phyloP scores from a whole-genome alignment of 2,888 invertebrate genomes.

The Adelognathus sp. region DNA sequence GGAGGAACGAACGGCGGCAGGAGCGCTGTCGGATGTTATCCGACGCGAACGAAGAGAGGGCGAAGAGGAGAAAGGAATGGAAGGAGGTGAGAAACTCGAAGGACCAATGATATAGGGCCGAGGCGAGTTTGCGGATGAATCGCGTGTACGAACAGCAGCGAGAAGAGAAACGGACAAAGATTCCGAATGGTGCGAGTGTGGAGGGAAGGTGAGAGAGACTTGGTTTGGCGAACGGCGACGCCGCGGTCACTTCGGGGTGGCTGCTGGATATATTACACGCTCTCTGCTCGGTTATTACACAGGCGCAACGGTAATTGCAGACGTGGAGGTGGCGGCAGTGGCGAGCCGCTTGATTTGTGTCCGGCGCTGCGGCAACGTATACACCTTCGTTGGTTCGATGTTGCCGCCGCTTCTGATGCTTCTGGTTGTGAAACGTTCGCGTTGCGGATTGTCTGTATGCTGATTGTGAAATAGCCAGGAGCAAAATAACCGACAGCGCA shows the following conservation, averaged over 20 bases:
- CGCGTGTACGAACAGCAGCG: slow-evolving; percentile 27
- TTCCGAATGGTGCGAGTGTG: slow-evolving; percentile 6
- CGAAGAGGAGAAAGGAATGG: slow-evolving; percentile 17
- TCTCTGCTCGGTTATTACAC: slow-evolving; percentile 75
- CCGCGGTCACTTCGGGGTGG: slow-evolving; percentile 71
- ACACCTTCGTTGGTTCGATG: neutral
- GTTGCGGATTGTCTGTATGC: neutral
- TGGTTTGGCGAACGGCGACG: slow-evolving; percentile 40
- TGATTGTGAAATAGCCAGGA: slow-evolving; percentile 22
- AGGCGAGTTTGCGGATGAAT: slow-evolving; percentile 24
- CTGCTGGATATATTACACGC: slow-evolving; percentile 76
- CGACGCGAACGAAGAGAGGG: slow-evolving; percentile 11
- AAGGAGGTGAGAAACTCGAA: slow-evolving; percentile 4
- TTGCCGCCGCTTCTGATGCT: slow-evolving; percentile 58
- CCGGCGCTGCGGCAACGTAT: slow-evolving; percentile 43
- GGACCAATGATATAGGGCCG: slow-evolving; percentile 48
- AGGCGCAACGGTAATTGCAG: slow-evolving; percentile 72
- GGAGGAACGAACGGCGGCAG: slow-evolving; percentile 30
- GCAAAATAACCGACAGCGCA: slow-evolving; percentile 60
- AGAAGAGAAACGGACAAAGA: neutral
- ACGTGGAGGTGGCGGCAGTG: slow-evolving; percentile 55
- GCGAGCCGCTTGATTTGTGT: slow-evolving; percentile 67
- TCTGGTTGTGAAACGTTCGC: slow-evolving; percentile 13
- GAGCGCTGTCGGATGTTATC: slow-evolving; percentile 44
- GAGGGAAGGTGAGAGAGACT: slow-evolving; percentile 52